A percentile compares a stretch with the other conserved stretches of the same genome.
Evolutionary conservation across 2,113 vertebrate species (phyloP).

Genomic region (Hassar affinis): DNA sequence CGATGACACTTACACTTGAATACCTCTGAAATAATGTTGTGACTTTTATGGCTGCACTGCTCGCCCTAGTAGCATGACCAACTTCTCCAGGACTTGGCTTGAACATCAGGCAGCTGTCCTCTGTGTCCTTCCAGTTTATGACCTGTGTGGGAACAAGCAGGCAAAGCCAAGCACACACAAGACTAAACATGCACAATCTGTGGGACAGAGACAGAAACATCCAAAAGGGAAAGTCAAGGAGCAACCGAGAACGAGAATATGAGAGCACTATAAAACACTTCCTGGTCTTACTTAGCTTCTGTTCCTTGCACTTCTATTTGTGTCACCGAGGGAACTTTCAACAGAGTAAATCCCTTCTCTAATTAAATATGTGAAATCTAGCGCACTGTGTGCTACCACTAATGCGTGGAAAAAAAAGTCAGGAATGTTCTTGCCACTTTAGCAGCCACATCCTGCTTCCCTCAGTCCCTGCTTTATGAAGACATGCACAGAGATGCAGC

Average conservation of each 20-base stretch:
- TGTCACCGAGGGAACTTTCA: slow-evolving; percentile 16
- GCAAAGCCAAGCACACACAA: slow-evolving; percentile 23
- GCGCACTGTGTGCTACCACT: slow-evolving; percentile 46
- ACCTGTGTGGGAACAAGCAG: slow-evolving; percentile 25
- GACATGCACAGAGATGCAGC: background rate
- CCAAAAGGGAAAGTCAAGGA: background rate
- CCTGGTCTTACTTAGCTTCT: slow-evolving; percentile 26
- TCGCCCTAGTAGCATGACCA: background rate
- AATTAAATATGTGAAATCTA: slow-evolving; percentile 56
- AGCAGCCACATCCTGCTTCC: slow-evolving; percentile 5
- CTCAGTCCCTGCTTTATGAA: slow-evolving; percentile 13
- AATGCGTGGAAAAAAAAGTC: slow-evolving; percentile 43
- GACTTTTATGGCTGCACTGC: slow-evolving; percentile 2
- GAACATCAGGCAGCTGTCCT: slow-evolving; percentile 32
- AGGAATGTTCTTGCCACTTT: slow-evolving; percentile 31
- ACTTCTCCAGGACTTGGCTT: slow-evolving; percentile 6
- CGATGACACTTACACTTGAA: background rate
- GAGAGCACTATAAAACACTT: slow-evolving; percentile 11
- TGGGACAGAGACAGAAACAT: background rate
- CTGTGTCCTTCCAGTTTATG: slow-evolving; percentile 38
- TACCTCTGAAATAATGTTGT: background rate
- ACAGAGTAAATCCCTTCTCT: slow-evolving; percentile 49
- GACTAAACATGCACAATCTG: background rate
- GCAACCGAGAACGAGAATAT: background rate
- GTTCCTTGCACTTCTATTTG: slow-evolving; percentile 16